These are phyloP conservation scores for Tridacna gigas DNA, from an alignment of 2,888 invertebrate species.

Conservation along the genomic window DNA sequence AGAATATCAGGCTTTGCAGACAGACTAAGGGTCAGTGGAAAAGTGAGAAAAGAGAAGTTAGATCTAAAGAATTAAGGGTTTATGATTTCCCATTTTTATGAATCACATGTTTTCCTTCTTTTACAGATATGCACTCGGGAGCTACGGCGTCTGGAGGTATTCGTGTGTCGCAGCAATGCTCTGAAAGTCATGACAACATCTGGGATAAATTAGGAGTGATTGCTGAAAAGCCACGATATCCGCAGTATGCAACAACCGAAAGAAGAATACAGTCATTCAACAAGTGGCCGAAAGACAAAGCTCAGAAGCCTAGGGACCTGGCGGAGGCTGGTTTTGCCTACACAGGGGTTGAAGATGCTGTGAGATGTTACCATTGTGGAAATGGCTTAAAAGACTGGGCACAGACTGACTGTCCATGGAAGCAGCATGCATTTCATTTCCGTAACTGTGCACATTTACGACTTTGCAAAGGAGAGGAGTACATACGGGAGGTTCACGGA, in stretches of 20 bases:
- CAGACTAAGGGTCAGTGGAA: too few species aligned
- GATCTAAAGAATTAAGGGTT: too few species aligned
- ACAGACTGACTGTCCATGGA: conserved; percentile 15
- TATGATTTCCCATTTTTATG: too few species aligned
- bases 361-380: conserved; percentile 27
- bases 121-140: too few species aligned
- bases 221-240: conserved; percentile 20
- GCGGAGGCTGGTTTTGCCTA: conserved; percentile 34
- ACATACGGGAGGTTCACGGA: neutral
- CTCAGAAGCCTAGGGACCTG: neutral
- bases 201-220: conserved; percentile 15
- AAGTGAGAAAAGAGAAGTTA: too few species aligned
- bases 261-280: conserved; percentile 11
- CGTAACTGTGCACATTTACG: conserved; percentile 18
- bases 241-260: neutral
- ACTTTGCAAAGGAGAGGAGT: conserved; percentile 19
- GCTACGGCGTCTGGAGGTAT: too few species aligned
- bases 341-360: conserved; percentile 28
- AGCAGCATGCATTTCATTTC: conserved; percentile 12
- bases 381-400: conserved; percentile 15
- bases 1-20: too few species aligned
- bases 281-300: neutral
- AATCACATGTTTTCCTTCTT: too few species aligned
- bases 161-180: too few species aligned
- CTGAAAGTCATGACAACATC: too few species aligned